These are phyloP conservation scores for Ciconia stormi DNA, from an alignment of 2,113 vertebrate genomes.

Conservation along the genomic window DNA sequence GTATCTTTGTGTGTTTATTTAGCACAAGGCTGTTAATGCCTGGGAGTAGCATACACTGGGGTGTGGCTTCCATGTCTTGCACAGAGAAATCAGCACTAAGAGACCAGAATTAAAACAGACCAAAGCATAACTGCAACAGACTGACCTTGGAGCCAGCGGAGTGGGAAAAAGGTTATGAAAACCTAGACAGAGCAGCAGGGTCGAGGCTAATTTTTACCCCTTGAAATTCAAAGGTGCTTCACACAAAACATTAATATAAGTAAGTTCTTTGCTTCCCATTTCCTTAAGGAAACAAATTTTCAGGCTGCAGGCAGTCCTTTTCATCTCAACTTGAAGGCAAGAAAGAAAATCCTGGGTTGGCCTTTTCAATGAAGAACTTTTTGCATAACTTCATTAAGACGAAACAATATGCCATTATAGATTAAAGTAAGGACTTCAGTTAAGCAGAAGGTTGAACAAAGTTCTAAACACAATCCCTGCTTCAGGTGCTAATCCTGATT, in stretches of 20 bases:
- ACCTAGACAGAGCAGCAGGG: not conserved
- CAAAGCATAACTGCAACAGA: not conserved
- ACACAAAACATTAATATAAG: not conserved
- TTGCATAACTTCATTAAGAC: conserved; percentile 1
- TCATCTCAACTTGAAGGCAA: conserved; percentile 23
- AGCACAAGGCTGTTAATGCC: conserved; percentile 38
- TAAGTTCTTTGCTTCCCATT: not conserved
- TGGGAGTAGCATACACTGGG: conserved; percentile 32
- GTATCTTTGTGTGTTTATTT: conserved; percentile 52
- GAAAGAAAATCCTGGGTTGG: not conserved
- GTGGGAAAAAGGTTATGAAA: not conserved
- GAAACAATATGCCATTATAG: conserved; percentile 12
- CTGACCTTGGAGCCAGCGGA: not conserved
- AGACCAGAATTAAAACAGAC: conserved; percentile 40
- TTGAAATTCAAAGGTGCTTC: conserved; percentile 5
- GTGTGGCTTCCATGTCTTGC: conserved; percentile 45
- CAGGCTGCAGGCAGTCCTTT: conserved; percentile 32
- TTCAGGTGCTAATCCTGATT: not conserved
- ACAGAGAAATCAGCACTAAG: not conserved
- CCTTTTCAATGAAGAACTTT: not conserved
- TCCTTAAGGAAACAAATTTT: conserved; percentile 48
- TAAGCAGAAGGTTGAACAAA: not conserved
- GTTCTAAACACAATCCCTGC: not conserved
- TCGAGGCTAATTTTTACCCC: not conserved
- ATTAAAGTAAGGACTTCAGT: not conserved